These are phyloP conservation scores for Drosophila glabriapex DNA, from an alignment of 2,888 invertebrate genomes.

Conservation along the genomic window DNA sequence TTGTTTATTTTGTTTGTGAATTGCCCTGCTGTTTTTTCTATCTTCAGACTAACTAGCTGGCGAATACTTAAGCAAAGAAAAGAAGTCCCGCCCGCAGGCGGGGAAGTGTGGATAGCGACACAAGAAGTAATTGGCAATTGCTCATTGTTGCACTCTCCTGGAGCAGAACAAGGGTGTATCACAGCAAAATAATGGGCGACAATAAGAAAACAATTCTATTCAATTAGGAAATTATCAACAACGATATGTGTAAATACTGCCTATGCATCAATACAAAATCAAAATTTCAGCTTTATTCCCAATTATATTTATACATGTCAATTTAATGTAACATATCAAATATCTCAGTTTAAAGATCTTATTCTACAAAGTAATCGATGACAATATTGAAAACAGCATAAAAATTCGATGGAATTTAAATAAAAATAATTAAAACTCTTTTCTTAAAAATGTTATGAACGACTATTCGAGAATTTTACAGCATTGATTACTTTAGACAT, in stretches of 20 bases:
- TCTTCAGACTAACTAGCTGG: slow-evolving; percentile 31
- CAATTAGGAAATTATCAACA: background rate
- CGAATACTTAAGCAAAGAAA: slow-evolving; percentile 44
- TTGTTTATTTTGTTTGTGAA: slow-evolving; percentile 53
- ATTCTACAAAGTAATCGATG: background rate
- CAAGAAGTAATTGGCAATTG: slow-evolving; percentile 22
- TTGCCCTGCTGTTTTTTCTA: slow-evolving; percentile 40
- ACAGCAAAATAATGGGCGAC: background rate
- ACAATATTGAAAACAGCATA: too few species aligned
- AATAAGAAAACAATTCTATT: background rate
- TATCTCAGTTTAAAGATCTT: background rate
- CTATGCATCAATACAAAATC: too few species aligned
- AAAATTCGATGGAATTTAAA: background rate
- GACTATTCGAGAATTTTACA: background rate
- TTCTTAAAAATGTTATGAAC: background rate
- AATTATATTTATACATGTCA: background rate
- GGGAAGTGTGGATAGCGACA: background rate
- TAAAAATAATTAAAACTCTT: background rate
- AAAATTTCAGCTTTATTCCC: background rate
- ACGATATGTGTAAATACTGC: too few species aligned
- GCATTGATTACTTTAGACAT: background rate
- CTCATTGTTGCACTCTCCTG: slow-evolving; percentile 4
- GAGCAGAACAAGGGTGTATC: background rate
- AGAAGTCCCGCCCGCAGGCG: slow-evolving; percentile 16
- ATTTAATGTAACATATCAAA: background rate